These are phyloP conservation scores for Archips xylosteana DNA, from an alignment of 2,888 invertebrate species.

Conservation along the genomic window DNA sequence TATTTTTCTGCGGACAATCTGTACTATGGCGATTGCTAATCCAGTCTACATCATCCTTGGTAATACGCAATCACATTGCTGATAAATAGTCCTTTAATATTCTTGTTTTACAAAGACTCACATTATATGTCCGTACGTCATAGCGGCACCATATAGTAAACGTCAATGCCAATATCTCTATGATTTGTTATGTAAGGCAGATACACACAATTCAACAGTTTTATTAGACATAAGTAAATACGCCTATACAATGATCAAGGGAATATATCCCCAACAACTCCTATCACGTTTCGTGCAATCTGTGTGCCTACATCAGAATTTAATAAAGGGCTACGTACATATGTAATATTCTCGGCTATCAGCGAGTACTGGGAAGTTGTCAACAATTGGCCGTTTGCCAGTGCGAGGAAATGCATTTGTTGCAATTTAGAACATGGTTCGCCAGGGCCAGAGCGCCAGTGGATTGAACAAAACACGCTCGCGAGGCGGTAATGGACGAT, in stretches of 20 bases:
- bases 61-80: too few relatives aligned
- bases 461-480: constrained; percentile 44
- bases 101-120: too few relatives aligned
- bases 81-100: too few relatives aligned
- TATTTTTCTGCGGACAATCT: too few relatives aligned
- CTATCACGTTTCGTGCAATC: constrained; percentile 33
- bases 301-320: constrained; percentile 40
- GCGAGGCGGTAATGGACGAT: constrained; percentile 28
- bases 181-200: too few relatives aligned
- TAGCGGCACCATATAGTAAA: too few relatives aligned
- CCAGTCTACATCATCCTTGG: too few relatives aligned
- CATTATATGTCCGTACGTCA: too few relatives aligned
- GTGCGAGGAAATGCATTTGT: constrained; percentile 60
- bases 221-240: not conserved
- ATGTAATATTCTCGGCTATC: constrained; percentile 52
- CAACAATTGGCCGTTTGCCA: constrained; percentile 63
- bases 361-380: constrained; percentile 58
- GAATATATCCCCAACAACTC: constrained; percentile 31
- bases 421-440: constrained; percentile 51
- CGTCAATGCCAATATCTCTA: too few relatives aligned
- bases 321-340: constrained; percentile 47
- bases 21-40: too few relatives aligned
- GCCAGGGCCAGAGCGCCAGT: constrained; percentile 37
- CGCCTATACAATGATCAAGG: constrained; percentile 9
- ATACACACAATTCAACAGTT: too few relatives aligned